Conservation (phyloP, 2,888 invertebrate genomes). For the Cynaeus angustus region DNA sequence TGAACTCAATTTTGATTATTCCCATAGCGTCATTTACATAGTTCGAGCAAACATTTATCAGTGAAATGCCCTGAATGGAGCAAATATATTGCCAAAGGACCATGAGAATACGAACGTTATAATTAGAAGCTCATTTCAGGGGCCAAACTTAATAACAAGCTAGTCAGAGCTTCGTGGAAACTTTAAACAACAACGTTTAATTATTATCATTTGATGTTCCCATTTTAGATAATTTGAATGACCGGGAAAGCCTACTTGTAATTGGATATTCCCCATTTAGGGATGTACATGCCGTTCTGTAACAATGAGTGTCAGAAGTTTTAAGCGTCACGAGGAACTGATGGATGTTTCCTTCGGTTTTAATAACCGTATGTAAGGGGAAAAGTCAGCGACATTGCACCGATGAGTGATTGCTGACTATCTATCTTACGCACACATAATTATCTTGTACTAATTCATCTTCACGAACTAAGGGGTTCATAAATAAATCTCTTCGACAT, state of each 20-base stretch:
- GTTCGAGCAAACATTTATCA: slow-evolving; percentile 28
- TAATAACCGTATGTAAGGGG: slow-evolving; percentile 27
- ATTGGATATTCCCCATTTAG: slow-evolving; percentile 17
- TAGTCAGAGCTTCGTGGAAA: slow-evolving; percentile 6
- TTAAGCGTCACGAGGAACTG: slow-evolving; percentile 32
- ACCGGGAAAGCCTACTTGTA: slow-evolving; percentile 17
- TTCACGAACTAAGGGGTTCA: slow-evolving; percentile 22
- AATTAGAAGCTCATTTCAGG: slow-evolving; percentile 34
- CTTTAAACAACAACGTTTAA: slow-evolving; percentile 36
- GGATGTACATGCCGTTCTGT: slow-evolving; percentile 19
- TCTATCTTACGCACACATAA: slow-evolving; percentile 42
- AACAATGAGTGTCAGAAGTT: slow-evolving; percentile 5
- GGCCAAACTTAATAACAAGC: slow-evolving; percentile 33
- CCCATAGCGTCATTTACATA: slow-evolving; percentile 23
- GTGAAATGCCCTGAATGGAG: slow-evolving; percentile 1
- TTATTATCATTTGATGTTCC: slow-evolving; percentile 19
- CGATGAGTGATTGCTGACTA: slow-evolving; percentile 39
- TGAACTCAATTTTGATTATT: slow-evolving; percentile 8
- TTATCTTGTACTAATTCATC: slow-evolving; percentile 43
- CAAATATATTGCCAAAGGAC: slow-evolving; percentile 24
- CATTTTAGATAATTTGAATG: slow-evolving; percentile 8
- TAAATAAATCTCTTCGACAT: slow-evolving; percentile 24
- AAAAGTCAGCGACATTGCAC: slow-evolving; percentile 36
- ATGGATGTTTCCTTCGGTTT: slow-evolving; percentile 32
- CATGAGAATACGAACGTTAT: slow-evolving; percentile 34